Evolutionary conservation across 2,888 invertebrate genomes (phyloP), one percentile per base, ranked within the genome.

Genomic region (Cyaniris semiargus): DNA sequence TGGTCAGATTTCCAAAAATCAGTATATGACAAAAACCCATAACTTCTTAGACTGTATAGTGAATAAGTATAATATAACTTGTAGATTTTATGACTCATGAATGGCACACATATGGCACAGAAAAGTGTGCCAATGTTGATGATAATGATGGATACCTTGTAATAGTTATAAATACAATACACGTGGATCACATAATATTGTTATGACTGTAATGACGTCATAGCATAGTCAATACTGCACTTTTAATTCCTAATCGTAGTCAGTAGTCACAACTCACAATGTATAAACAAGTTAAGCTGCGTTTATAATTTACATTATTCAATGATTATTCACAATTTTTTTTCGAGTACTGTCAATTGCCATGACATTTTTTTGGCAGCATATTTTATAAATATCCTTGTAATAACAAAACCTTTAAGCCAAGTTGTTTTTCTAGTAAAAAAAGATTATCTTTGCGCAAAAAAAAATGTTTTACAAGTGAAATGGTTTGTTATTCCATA

Each of bases 131-230:
- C 13, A 53, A 18, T 53, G 18, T 3, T 66, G 27, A 31, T 66
- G 18, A 5, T 31, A 23, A 66, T 27, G 27, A 31, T 66, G 66
- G 6, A 31, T 66, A 66, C 66, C 66, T 27, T 66, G 66, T 27
- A 66, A 66, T 66, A 31, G 66, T 31, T 66, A 31, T 27, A 66
- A 66, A 66, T 66, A 66, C 66, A 31, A 66, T 66, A 66, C 66
- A 66, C 66, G 66, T 66, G 66, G 27, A 27, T 31, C 66, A 27
- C 66, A 66, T 66, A 66, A 66, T 66, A 66, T 27, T 66, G 15
- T 31, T 66, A 66, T 66, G 27, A 31, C 60, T 27, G 66, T 27
- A 31, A 31, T 66, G 66, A 10, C 27, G 66, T 66, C 66, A 66
- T 66, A 18, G 6, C 66, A 53, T 44, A 48, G 4, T 48, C 48